phyloP scores from a whole-genome alignment of 2,797 vertebrate genomes.

The Coendou prehensilis region DNA sequence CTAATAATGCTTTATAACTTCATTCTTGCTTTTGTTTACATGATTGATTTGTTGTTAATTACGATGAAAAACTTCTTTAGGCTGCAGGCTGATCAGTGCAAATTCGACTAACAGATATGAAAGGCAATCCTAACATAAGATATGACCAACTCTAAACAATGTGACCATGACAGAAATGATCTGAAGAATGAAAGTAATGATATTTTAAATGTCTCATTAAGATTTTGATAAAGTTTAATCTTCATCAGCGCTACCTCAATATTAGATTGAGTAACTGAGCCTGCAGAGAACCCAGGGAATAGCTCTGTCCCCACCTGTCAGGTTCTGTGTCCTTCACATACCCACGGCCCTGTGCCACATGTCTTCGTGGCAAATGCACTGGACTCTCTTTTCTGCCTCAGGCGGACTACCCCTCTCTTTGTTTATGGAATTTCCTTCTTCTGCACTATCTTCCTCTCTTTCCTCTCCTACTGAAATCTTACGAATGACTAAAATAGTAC shows the following conservation, averaged over 20 bases:
- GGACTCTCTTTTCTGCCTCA: neutral
- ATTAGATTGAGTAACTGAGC: neutral
- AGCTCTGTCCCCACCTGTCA: neutral
- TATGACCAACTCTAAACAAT: neutral
- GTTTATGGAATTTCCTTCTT: neutral
- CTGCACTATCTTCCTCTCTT: neutral
- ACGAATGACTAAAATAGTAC: neutral
- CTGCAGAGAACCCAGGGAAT: neutral
- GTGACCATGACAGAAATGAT: neutral
- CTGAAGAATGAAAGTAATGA: neutral
- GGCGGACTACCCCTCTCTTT: neutral
- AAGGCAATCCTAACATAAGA: neutral
- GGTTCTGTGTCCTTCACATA: neutral
- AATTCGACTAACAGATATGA: constrained; percentile 10
- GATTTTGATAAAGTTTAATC: neutral
- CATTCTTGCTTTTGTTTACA: constrained; percentile 25
- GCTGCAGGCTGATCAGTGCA: neutral
- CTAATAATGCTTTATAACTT: neutral
- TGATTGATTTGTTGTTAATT: neutral
- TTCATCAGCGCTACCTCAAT: neutral
- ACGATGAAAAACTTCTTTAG: neutral
- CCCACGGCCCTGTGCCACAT: neutral
- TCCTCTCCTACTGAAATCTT: neutral
- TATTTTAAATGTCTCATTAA: constrained; percentile 1
- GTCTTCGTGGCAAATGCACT: no score